Conservation (phyloP, 1,140 invertebrate species). For the Cherax destructor region DNA sequence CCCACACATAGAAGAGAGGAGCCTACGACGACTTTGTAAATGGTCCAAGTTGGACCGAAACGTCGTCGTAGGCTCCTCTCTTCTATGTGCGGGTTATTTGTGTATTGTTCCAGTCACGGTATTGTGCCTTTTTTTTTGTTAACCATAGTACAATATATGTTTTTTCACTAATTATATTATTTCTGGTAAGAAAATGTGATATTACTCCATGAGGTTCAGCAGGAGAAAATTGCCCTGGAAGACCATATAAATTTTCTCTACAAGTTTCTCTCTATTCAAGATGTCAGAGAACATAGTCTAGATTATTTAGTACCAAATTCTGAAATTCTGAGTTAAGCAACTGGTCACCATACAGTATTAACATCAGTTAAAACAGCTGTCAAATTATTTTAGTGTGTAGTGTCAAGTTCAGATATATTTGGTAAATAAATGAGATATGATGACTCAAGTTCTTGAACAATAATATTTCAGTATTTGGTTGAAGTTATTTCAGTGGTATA, state of each 20-base stretch:
- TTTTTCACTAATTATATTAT: background rate
- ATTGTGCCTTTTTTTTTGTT: too few species aligned
- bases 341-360: background rate
- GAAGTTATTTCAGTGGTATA: background rate
- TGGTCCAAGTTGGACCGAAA: too few species aligned
- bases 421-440: background rate
- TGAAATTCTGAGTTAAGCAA: background rate
- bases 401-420: background rate
- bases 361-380: background rate
- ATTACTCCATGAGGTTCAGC: background rate
- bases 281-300: slow-evolving; percentile 13
- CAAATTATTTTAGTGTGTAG: background rate
- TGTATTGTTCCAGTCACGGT: too few species aligned
- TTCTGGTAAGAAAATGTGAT: slow-evolving; percentile 7
- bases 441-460: background rate
- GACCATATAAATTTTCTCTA: slow-evolving; percentile 49
- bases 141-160: background rate
- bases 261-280: slow-evolving; percentile 18
- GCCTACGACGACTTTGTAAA: too few species aligned
- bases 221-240: slow-evolving; percentile 41
- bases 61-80: too few species aligned
- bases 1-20: too few species aligned
- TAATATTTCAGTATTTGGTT: slow-evolving; percentile 5
- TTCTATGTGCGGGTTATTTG: too few species aligned
- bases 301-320: background rate